A percentile compares a stretch with the other conserved stretches of the same genome.
phyloP scores from a whole-genome alignment of 2,797 vertebrate genomes.

The Fratercula arctica region DNA sequence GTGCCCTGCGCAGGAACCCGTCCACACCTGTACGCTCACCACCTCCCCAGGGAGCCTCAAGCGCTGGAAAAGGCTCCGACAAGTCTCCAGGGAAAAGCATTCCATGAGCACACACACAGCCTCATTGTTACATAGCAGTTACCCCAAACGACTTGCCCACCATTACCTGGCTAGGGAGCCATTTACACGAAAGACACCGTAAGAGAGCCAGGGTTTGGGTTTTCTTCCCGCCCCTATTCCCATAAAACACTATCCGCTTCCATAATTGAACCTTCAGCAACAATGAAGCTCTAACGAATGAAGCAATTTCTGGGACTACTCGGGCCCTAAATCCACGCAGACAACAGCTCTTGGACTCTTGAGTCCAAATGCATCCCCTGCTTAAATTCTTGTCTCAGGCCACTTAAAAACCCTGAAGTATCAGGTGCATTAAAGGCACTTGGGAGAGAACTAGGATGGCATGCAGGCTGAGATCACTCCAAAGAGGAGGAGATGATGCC shows the following conservation, averaged over 20 bases:
- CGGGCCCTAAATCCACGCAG: slow-evolving; percentile 7
- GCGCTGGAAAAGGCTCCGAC: not conserved
- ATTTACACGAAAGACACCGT: not conserved
- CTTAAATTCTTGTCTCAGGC: not conserved
- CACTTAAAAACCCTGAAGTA: slow-evolving; percentile 22
- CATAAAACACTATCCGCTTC: not conserved
- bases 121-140: not conserved
- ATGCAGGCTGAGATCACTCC: not conserved
- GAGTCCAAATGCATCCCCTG: not conserved
- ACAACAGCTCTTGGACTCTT: not conserved
- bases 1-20: fast-evolving
- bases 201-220: not conserved
- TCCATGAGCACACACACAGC: not conserved
- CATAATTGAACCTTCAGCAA: not conserved
- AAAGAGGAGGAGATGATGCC: not conserved
- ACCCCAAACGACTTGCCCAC: fast-evolving
- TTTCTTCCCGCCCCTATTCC: not conserved
- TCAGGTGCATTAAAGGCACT: not conserved
- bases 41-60: not conserved
- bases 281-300: slow-evolving; percentile 10
- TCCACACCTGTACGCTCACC: fast-evolving
- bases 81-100: not conserved
- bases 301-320: not conserved
- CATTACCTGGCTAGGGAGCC: not conserved
- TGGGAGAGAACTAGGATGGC: not conserved